These are phyloP conservation scores for Amia ocellicauda DNA, from an alignment of 2,113 vertebrate species.

Conservation along the genomic window DNA sequence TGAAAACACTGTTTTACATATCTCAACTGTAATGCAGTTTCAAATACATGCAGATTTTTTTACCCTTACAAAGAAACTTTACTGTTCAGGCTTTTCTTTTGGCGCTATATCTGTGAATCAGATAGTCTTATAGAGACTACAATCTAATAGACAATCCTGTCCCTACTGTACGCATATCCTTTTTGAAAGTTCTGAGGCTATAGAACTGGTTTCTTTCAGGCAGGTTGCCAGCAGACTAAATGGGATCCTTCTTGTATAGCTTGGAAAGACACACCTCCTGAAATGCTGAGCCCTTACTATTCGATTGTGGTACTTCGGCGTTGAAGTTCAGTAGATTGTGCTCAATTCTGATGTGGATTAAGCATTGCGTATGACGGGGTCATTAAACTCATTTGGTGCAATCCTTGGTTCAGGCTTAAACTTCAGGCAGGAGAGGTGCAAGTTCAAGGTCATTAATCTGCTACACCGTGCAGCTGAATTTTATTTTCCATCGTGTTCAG, in stretches of 20 bases:
- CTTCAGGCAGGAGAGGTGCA: neutral
- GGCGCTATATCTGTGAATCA: no score
- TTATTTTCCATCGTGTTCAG: neutral
- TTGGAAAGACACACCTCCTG: neutral
- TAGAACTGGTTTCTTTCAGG: neutral
- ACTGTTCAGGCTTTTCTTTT: no score
- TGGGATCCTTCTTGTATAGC: slow-evolving; percentile 7
- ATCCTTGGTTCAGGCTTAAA: neutral
- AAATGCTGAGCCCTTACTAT: neutral
- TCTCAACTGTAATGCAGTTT: no score
- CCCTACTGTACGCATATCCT: no score
- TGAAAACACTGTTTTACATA: no score
- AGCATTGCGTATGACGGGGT: neutral
- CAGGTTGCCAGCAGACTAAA: slow-evolving; percentile 1
- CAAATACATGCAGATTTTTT: no score
- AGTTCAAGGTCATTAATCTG: slow-evolving; percentile 18
- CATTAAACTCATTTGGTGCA: neutral
- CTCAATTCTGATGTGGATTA: neutral
- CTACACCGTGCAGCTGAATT: slow-evolving; percentile 1
- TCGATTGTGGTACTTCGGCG: neutral
- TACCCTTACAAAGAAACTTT: no score
- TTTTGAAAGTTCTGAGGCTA: no score
- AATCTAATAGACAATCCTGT: no score
- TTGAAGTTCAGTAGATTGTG: slow-evolving; percentile 5
- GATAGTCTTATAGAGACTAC: no score